Conservation (phyloP, 2,888 invertebrate genomes). For the Scaptomyza cyrtandrae region DNA sequence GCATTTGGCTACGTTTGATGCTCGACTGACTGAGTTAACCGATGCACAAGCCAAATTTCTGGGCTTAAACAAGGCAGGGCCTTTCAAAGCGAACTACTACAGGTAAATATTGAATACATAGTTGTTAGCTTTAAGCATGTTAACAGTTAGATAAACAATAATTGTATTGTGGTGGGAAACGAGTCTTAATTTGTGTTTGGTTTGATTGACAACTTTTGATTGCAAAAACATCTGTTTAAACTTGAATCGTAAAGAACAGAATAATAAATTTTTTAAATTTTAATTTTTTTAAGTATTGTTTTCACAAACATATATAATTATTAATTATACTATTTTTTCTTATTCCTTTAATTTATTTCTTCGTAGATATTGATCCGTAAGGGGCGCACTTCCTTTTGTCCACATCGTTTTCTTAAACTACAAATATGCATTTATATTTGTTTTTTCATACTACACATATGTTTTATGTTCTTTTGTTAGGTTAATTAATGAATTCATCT, state of each 20-base stretch:
- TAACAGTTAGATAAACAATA: background rate
- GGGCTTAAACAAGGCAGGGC: constrained; percentile 97
- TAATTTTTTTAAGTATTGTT: background rate
- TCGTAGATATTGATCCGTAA: constrained; percentile 67
- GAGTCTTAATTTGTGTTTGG: background rate
- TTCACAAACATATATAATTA: no score
- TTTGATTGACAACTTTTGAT: background rate
- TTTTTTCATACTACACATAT: constrained; percentile 7
- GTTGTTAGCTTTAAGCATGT: background rate
- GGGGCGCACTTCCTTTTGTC: constrained; percentile 9
- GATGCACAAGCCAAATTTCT: constrained; percentile 98
- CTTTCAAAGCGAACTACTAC: constrained; percentile 99
- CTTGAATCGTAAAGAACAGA: background rate
- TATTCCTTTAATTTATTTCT: background rate
- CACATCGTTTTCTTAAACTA: constrained; percentile 14
- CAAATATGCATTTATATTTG: constrained; percentile 17
- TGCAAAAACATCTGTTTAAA: background rate
- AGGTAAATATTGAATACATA: constrained; percentile 86
- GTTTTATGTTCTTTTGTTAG: constrained; percentile 11
- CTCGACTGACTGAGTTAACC: constrained; percentile 95
- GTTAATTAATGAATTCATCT: background rate
- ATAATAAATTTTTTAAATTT: background rate
- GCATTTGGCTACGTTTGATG: constrained; percentile 97
- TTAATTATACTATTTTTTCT: background rate
- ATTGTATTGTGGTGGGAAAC: background rate